Conservation (phyloP, 2,113 vertebrate genomes). For the Sisor rabdophorus region DNA sequence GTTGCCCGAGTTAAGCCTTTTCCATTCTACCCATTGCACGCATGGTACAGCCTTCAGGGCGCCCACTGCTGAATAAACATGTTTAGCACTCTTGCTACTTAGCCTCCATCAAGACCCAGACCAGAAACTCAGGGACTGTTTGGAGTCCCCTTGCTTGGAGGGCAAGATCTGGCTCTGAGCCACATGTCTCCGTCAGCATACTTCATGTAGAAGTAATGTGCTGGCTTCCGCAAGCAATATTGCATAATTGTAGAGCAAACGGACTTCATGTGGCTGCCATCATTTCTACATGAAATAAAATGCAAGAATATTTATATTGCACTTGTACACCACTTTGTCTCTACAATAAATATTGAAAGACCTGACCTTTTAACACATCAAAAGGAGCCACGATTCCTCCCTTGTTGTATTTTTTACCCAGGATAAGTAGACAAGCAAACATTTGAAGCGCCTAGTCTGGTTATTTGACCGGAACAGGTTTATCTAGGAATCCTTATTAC, state of each 20-base stretch:
- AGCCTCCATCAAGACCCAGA: constrained; percentile 13
- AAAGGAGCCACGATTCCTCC: neutral
- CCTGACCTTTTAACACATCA: neutral
- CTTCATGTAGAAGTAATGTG: neutral
- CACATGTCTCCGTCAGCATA: constrained; percentile 22
- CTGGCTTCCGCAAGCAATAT: neutral
- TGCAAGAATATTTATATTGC: neutral
- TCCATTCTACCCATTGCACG: constrained; percentile 41
- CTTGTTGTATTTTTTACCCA: too few relatives aligned
- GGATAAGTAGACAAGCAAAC: neutral
- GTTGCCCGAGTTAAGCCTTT: constrained; percentile 32
- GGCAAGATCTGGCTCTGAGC: constrained; percentile 33
- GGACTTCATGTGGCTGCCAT: neutral
- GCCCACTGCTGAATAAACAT: constrained; percentile 44
- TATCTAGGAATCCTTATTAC: neutral
- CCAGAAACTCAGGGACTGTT: constrained; percentile 19
- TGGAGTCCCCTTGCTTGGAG: constrained; percentile 21
- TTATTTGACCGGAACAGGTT: neutral
- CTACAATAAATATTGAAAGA: neutral
- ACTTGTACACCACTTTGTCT: neutral
- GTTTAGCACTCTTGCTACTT: constrained; percentile 24
- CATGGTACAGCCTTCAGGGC: constrained; percentile 25
- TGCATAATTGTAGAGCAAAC: neutral
- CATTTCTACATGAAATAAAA: neutral
- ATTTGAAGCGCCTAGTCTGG: neutral